Evolutionary conservation across 2,113 vertebrate genomes (phyloP).

Genomic region (Chelonoidis abingdonii): DNA sequence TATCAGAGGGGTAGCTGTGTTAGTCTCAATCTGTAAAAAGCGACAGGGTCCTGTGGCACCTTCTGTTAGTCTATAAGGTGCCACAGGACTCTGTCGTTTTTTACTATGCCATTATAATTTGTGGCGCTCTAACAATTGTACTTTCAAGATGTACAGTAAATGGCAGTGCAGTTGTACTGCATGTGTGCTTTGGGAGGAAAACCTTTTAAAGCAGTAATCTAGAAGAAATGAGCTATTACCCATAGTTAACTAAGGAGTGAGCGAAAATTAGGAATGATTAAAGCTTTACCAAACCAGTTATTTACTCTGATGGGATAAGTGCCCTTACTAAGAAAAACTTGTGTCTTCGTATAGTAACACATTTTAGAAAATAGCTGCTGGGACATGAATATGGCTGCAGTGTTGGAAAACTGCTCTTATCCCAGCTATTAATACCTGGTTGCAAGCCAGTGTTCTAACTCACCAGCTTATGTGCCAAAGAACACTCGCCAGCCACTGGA

Average conservation of each 20-base stretch:
- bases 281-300: conserved; percentile 46
- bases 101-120: background rate
- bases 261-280: conserved; percentile 58
- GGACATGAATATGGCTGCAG: background rate
- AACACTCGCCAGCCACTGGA: background rate
- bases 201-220: conserved; percentile 58
- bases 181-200: conserved; percentile 35
- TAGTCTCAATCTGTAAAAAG: too few species aligned
- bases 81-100: too few species aligned
- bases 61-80: too few species aligned
- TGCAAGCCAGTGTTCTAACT: background rate
- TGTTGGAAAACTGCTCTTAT: conserved; percentile 32
- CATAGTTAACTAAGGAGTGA: conserved; percentile 52
- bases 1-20: too few species aligned
- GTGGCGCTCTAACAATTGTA: background rate
- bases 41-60: too few species aligned
- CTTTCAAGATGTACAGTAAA: conserved; percentile 23
- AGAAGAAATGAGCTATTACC: conserved; percentile 50
- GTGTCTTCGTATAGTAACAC: conserved; percentile 13
- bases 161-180: background rate
- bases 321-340: conserved; percentile 20
- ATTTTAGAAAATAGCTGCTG: conserved; percentile 32
- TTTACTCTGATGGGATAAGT: conserved; percentile 52
- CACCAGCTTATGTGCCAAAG: background rate
- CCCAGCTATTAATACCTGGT: background rate